phyloP scores from a whole-genome alignment of 92 coral and sea anemone genomes.

The Porites lobata region DNA sequence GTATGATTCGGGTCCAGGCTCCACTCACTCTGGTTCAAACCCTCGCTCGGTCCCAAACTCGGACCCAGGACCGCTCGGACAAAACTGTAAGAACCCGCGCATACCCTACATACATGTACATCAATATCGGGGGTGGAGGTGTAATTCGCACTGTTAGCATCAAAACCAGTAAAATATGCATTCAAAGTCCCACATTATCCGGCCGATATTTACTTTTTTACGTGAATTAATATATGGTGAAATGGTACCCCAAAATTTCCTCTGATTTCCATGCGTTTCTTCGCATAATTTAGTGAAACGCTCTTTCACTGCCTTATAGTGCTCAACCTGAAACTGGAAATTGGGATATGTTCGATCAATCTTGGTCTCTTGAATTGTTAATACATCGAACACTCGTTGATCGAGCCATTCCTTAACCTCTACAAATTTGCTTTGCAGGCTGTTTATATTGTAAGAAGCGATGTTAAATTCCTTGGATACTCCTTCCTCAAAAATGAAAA shows the following conservation, averaged over 20 bases:
- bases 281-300: slow-evolving; percentile 41
- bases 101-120: too few relatives aligned
- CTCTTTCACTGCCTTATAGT: slow-evolving; percentile 32
- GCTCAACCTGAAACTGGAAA: slow-evolving; percentile 48
- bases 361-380: not conserved
- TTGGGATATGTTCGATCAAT: slow-evolving; percentile 51
- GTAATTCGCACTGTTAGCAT: not conserved
- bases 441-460: slow-evolving; percentile 31
- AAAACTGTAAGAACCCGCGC: too few relatives aligned
- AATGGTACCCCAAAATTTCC: slow-evolving; percentile 46
- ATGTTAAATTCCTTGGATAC: slow-evolving; percentile 24
- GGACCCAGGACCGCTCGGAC: too few relatives aligned
- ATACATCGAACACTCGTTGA: slow-evolving; percentile 16
- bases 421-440: slow-evolving; percentile 45
- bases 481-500: not conserved
- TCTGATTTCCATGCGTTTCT: slow-evolving; percentile 40
- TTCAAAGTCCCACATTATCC: slow-evolving; percentile 13
- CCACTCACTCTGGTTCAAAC: too few relatives aligned
- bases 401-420: slow-evolving; percentile 43
- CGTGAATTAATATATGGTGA: slow-evolving; percentile 28
- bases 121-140: not conserved
- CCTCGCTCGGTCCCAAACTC: too few relatives aligned
- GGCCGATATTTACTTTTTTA: slow-evolving; percentile 12
- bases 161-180: slow-evolving; percentile 8
- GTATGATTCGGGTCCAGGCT: too few relatives aligned